Evolutionary conservation across 2,888 invertebrate genomes (phyloP), one percentile per base, ranked within the genome.

Genomic region (Pasiphila rectangulata): DNA sequence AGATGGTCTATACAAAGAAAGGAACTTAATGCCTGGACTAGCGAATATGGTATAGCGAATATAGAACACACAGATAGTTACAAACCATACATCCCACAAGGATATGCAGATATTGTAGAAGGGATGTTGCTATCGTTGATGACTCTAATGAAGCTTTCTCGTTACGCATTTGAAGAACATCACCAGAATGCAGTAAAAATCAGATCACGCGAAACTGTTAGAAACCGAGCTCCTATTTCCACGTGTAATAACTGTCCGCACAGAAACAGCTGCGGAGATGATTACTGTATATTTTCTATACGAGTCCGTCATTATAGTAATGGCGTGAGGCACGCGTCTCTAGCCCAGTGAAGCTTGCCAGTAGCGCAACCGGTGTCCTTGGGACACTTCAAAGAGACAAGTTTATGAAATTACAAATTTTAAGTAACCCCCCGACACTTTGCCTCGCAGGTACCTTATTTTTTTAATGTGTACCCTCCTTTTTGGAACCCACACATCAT

Each of bases 231-330:
- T 43, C 38, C 40, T 48, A 44, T 52, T 52, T 54, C 49, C 49
- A 41, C 46, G 37, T 27, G 51, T 48, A 51, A 57, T 54, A 54
- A 48, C 47, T 42, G 52, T 66, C 71, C 67, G 70, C 63, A 67
- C 70, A 71, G 75, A 71, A 65, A 67, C 72, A 71, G 75, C 75
- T 68, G 68, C 70, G 64, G 60, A 51, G 52, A 63, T 65, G 67
- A 81, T 81, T 79, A 72, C 80, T 73, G 76, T 75, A 71, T 75
- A 75, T 76, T 76, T 77, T 80, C 80, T 76, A 70, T 68, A 72
- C 69, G 64, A 69, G 66, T 66, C 58, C 69, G 66, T 73, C 74
- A 79, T 84, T 83, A 82, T 59, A 42, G 71, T 79, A 81, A 83
- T 79, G 61, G 69, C 63, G 65, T 54, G 53, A 39, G 60, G 65